Conservation (phyloP, 1,140 invertebrate species). For the Physella acuta region DNA sequence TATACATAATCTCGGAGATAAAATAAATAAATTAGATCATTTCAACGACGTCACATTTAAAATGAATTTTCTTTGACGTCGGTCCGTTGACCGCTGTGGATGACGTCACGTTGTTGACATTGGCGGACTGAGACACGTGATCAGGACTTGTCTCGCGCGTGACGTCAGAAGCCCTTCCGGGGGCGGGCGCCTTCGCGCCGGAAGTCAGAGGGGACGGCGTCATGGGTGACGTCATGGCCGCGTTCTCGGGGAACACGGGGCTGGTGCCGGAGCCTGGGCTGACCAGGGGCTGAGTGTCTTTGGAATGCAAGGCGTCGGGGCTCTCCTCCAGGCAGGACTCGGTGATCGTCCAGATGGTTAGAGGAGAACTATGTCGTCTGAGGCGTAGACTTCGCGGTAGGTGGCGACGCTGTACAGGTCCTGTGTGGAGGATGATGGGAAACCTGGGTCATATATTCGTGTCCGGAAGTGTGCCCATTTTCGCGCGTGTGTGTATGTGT, state of each 20-base stretch:
- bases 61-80: not conserved
- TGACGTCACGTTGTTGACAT: not conserved
- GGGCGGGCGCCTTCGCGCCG: not conserved
- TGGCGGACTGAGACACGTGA: not conserved
- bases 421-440: not conserved
- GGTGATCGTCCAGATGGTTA: slow-evolving; percentile 15
- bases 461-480: too few species aligned
- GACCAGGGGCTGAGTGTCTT: slow-evolving; percentile 4
- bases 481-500: too few species aligned
- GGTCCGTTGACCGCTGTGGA: not conserved
- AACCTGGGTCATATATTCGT: not conserved
- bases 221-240: slow-evolving; percentile 1
- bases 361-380: slow-evolving; percentile 27
- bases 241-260: not conserved
- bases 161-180: not conserved
- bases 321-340: slow-evolving; percentile 21
- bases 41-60: not conserved
- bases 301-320: not conserved
- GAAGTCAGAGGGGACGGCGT: not conserved
- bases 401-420: not conserved
- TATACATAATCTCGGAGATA: too few species aligned
- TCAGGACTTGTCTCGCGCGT: not conserved
- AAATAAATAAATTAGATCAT: not conserved
- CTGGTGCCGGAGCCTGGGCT: not conserved
- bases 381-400: slow-evolving; percentile 22